Percentiles rank a stretch among this genome's conserved stretches.
phyloP scores from a whole-genome alignment of 2,888 invertebrate genomes.

The Drosophila ezoana region DNA sequence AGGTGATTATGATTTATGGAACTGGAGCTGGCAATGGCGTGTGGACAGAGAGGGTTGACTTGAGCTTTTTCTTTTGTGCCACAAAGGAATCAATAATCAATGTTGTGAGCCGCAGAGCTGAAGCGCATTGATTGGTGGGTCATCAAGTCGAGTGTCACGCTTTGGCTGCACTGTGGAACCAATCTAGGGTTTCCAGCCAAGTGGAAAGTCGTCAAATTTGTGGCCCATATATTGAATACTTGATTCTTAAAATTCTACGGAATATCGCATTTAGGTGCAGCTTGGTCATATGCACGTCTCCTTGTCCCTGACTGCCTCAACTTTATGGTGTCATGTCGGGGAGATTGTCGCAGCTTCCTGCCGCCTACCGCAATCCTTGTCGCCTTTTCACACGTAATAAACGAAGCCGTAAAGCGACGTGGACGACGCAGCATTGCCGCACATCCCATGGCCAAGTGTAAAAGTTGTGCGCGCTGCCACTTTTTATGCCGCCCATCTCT shows the following conservation, averaged over 20 bases:
- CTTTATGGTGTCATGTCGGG: constrained; percentile 50
- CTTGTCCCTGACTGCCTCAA: constrained; percentile 50
- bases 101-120: constrained; percentile 15
- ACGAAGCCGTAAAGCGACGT: constrained; percentile 74
- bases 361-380: constrained; percentile 42
- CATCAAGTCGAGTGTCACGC: constrained; percentile 16
- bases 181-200: constrained; percentile 31
- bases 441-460: constrained; percentile 49
- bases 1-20: constrained; percentile 40
- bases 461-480: constrained; percentile 45
- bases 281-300: constrained; percentile 61
- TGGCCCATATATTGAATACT: constrained; percentile 10
- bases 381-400: constrained; percentile 76
- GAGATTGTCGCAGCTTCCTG: constrained; percentile 54
- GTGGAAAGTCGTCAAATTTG: constrained; percentile 47
- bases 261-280: constrained; percentile 60
- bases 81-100: constrained; percentile 30
- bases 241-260: constrained; percentile 8
- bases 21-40: neutral
- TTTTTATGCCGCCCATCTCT: constrained; percentile 18
- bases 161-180: constrained; percentile 16
- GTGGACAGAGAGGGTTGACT: neutral
- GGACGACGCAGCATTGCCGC: constrained; percentile 43
- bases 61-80: constrained; percentile 4
- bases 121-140: constrained; percentile 1